Percentiles rank a stretch among this genome's conserved stretches.
Evolutionary conservation across 2,888 invertebrate genomes (phyloP).

Genomic region (Acanthococcus lagerstroemiae): DNA sequence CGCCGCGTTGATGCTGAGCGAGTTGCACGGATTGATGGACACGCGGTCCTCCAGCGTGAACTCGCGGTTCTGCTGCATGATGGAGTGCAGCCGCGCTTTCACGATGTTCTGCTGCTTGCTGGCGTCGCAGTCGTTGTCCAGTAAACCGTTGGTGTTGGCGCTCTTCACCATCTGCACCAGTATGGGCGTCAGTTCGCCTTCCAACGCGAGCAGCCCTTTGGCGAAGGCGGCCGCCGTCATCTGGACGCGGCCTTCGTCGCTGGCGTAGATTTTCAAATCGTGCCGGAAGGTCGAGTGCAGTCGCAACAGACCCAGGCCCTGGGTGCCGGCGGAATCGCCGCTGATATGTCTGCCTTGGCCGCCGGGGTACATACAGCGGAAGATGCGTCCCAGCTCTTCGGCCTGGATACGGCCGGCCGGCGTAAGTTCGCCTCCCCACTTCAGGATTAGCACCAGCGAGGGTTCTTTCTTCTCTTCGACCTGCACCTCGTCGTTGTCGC

Average conservation of each 20-base stretch:
- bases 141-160: constrained; percentile 93
- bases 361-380: constrained; percentile 98
- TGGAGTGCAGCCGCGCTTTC: constrained; percentile 84
- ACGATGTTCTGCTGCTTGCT: constrained; percentile 94
- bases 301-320: constrained; percentile 86
- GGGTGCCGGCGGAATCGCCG: constrained; percentile 75
- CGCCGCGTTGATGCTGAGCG: constrained; percentile 83
- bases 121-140: constrained; percentile 97
- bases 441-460: constrained; percentile 88
- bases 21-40: constrained; percentile 82
- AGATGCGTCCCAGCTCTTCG: constrained; percentile 92
- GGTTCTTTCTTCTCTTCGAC: constrained; percentile 84
- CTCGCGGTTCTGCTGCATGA: constrained; percentile 82
- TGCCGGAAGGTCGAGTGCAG: constrained; percentile 97
- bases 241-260: constrained; percentile 97
- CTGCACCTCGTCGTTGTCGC: constrained; percentile 51
- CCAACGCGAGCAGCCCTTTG: constrained; percentile 90
- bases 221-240: constrained; percentile 99
- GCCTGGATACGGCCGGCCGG: constrained; percentile 96
- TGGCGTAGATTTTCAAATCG: constrained; percentile 98
- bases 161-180: constrained; percentile 99
- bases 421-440: constrained; percentile 99
- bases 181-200: constrained; percentile 97
- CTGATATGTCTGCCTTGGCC: constrained; percentile 73
- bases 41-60: constrained; percentile 74